phyloP scores from a whole-genome alignment of 2,797 vertebrate species.

The Gallinago stenura region DNA sequence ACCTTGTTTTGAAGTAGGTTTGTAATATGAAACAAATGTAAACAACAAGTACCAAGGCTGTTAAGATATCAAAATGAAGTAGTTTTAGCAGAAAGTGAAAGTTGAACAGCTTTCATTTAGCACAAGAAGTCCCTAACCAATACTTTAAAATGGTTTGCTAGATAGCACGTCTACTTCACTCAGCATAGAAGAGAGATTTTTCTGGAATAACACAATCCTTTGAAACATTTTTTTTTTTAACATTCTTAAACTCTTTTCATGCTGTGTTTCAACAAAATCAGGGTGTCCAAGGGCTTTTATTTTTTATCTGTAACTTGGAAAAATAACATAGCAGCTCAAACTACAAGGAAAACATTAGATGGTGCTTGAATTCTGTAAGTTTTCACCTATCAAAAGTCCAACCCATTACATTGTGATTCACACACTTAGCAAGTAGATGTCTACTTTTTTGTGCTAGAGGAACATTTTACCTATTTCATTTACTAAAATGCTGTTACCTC shows the following conservation, averaged over 20 bases:
- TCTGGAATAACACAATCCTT: slow-evolving; percentile 9
- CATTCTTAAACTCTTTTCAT: slow-evolving; percentile 4
- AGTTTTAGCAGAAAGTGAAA: slow-evolving; percentile 33
- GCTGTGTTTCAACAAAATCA: not conserved
- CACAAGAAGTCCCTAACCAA: slow-evolving; percentile 15
- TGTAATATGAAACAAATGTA: not conserved
- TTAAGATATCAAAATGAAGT: slow-evolving; percentile 4
- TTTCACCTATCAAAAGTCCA: not conserved
- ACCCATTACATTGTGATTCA: not conserved
- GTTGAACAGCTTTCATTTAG: slow-evolving; percentile 34
- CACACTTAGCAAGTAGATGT: not conserved
- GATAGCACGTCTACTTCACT: slow-evolving; percentile 3
- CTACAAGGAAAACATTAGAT: not conserved
- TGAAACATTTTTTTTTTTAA: not conserved
- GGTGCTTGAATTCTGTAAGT: not conserved
- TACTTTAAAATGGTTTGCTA: slow-evolving; percentile 36
- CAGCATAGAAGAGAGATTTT: slow-evolving; percentile 34
- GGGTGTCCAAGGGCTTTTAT: not conserved
- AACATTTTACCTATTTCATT: not conserved
- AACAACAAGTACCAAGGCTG: not conserved
- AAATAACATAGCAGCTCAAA: not conserved
- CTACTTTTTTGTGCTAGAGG: not conserved
- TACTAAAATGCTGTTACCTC: not conserved
- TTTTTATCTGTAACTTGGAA: not conserved
- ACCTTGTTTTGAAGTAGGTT: not conserved